Evolutionary conservation across 2,888 invertebrate genomes (phyloP), one percentile per base, ranked within the genome.

Genomic region (Platerodrilus igneus): DNA sequence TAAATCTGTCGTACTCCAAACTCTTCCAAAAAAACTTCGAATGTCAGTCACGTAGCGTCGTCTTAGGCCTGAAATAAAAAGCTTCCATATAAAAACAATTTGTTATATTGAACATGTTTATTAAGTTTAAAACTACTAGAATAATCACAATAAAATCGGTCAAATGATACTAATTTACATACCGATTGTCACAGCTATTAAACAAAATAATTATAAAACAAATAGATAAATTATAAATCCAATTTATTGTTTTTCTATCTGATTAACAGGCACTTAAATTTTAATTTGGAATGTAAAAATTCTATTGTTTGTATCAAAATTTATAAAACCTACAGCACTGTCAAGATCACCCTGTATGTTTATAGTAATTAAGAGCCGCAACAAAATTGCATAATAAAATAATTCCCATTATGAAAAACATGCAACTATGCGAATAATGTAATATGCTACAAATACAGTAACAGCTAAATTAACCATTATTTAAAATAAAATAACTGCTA

Each of bases 1-100:
- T 67, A 66, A 67, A 67, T 50, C 64, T 67, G 51, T 67, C 67
- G 61, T 60, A 66, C 56, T 67, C 67, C 66, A 67, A 58, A 56
- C 64, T 66, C 58, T 66, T 67, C 68, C 67, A 68, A 64, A 67
- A 68, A 66, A 67, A 67, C 49, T 67, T 67, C 64, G 66, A 66
- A 63, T 68, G 68, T 68, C 68, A 68, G 67, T 68, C 68, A 58
- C 65, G 64, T 56, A 62, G 65, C 50, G 64, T 59, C 47, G 67
- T 67, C 62, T 67, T 68, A 54, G 67, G 67, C 65, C 68, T 67
- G 67, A 44, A 67, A 67, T 56, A 55, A 61, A 61, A 64, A 60
- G 60, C 60, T 63, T 48, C 56, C 61, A 62, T 63, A 60, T 64
- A 64, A 59, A 61, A 63, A 63, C 62, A 52, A 63, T 62, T 55